Evolutionary conservation across 2,888 invertebrate species (phyloP), one percentile per base, ranked within the genome.

Genomic region (Noctua fimbriata): DNA sequence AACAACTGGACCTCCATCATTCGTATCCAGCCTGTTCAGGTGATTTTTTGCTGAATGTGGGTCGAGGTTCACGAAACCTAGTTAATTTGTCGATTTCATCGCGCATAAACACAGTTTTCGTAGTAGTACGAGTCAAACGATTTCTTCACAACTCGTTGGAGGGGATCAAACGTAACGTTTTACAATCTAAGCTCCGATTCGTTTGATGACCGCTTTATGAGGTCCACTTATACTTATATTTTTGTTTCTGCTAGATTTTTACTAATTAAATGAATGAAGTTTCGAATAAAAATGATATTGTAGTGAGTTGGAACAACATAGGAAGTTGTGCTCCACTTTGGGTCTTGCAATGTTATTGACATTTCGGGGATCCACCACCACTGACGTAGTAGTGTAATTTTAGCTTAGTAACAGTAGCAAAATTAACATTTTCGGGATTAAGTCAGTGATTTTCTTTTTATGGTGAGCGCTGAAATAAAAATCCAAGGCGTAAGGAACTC

Each of bases 141-240:
- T 85, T 82, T 87, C 84, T 81, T 67, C 71, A 58, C 75, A 84
- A 79, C 81, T 83, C 88, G 84, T 81, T 76, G 83, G 85, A 88
- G 84, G 78, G 85, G 76, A 85, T 86, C 85, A 87, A 82, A 86
- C 89, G 82, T 91, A 89, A 91, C 88, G 89, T 90, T 91, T 91
- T 91, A 92, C 90, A 90, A 88, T 89, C 89, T 88, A 73, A 84
- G 79, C 87, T 80, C 78, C 78, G 73, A 79, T 84, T 76, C 87
- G 78, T 88, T 89, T 87, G 87, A 89, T 85, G 85, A 67, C 77
- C 69, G 66, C 87, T 89, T 89, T 88, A 89, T 84, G 80, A 71
- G 75, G 76, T 81, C 47, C 67, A 76, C 41, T 81, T 65, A 47
- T n/a, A 76, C 63, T 58, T 32, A 49, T 24, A 69, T 81, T 52